Base-by-base conservation (phyloP, 2,888 invertebrate genomes). In the Noctua fimbriata region DNA sequence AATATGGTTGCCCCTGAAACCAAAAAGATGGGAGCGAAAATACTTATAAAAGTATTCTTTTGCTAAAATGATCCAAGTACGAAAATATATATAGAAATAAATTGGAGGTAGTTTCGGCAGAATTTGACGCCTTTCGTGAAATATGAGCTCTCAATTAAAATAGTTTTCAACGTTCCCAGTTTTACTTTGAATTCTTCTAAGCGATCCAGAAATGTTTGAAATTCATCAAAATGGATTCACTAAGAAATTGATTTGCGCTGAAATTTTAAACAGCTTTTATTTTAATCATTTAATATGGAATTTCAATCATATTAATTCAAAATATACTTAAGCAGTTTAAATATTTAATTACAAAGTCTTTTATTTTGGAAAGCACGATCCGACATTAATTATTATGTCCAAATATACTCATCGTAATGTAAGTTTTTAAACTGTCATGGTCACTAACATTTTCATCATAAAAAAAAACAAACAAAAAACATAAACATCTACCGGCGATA, bases 81-180 rank as follows among this genome's bases (percentile, higher is more conserved):
- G 16, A 47, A 81, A 71, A 36, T 71, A 52, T 78, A 47, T 24
- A 69, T 24, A 65, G 32, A 41, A 69, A 65, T 80, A 24, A 71
- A 55, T 41, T 70, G n/a, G 36, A 71, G 47, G 32, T 72, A 67
- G 44, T 78, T 84, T 77, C 75, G 63, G 24, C 47, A 76, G 60
- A 84, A 80, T 87, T 76, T 47, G 63, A 82, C 36, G 73, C 55
- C 44, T 28, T 75, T 83, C 24, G 66, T 83, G 24, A 85, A 85
- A 73, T 86, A 83, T 65, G 75, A 87, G 70, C 80, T 71, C 75
- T 71, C 75, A 84, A 87, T 85, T 87, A 78, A 87, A 85, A 87
- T 85, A 85, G 87, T 87, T 85, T 80, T 73, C 76, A 67, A 76
- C 63, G 47, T 67, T 69, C 74, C 55, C 49, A 55, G 69, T 65